A percentile compares a stretch with the other conserved stretches of the same genome.
Evolutionary conservation across 2,888 invertebrate genomes (phyloP).

Genomic region (Rhopalosiphum nymphaeae): DNA sequence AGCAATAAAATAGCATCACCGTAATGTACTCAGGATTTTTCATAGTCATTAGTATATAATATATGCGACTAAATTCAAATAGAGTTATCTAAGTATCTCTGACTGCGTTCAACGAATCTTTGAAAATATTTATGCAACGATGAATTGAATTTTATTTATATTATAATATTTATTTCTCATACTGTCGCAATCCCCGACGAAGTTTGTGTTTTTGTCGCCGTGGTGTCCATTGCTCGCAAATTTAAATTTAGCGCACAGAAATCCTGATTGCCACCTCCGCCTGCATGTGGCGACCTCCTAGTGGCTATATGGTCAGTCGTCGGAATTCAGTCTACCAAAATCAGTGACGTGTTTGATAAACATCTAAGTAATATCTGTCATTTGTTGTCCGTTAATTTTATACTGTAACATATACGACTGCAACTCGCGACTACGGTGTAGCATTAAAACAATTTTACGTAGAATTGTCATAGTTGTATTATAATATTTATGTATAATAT

Average conservation of each 20-base stretch:
- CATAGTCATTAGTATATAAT: neutral
- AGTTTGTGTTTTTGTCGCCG: neutral
- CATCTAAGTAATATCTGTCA: neutral
- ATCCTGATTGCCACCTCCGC: neutral
- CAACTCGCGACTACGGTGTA: neutral
- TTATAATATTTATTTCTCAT: neutral
- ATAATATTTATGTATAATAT: neutral
- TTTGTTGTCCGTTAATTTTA: neutral
- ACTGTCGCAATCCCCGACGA: neutral
- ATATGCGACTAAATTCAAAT: neutral
- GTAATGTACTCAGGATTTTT: neutral
- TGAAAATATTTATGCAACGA: neutral
- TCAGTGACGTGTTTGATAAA: conserved; percentile 2
- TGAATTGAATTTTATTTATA: neutral
- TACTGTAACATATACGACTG: neutral
- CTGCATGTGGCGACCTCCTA: neutral
- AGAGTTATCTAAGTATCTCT: neutral
- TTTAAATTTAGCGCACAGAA: neutral
- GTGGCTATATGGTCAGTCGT: neutral
- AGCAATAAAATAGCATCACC: neutral
- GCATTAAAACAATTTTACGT: neutral
- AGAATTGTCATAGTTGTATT: neutral
- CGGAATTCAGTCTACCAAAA: neutral
- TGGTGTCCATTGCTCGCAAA: neutral
- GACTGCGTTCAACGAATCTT: neutral